These are phyloP conservation scores for Margarornis squamiger DNA, from an alignment of 2,797 vertebrate genomes.

Conservation along the genomic window DNA sequence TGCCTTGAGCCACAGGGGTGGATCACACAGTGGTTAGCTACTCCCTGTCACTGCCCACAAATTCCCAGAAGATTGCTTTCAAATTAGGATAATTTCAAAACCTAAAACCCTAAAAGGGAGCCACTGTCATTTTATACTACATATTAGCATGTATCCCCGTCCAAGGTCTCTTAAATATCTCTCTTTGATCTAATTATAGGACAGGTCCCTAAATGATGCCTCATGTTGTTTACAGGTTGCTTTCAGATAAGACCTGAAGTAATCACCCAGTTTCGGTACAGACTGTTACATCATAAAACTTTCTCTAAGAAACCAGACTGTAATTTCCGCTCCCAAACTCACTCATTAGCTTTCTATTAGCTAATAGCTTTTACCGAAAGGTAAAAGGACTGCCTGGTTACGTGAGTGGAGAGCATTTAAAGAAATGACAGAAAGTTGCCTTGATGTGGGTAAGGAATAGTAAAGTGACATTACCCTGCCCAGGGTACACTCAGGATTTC, in stretches of 20 bases:
- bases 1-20: background rate
- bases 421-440: background rate
- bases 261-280: background rate
- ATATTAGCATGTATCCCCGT: background rate
- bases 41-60: background rate
- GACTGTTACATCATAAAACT: background rate
- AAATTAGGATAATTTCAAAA: background rate
- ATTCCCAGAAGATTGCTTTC: background rate
- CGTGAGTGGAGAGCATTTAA: background rate
- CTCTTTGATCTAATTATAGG: background rate
- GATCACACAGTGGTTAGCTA: background rate
- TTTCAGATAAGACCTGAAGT: background rate
- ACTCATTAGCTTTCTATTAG: background rate
- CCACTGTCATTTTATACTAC: background rate
- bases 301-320: background rate
- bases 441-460: background rate
- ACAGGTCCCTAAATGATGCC: background rate
- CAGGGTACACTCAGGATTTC: background rate
- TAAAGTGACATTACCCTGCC: background rate
- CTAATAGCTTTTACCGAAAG: background rate
- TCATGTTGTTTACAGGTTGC: background rate
- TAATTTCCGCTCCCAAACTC: background rate
- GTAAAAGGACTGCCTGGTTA: background rate
- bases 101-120: background rate
- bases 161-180: background rate